A percentile compares a stretch with the other conserved stretches of the same genome.
Conservation (phyloP, 2,888 invertebrate genomes). For the Ferrisia virgata region DNA sequence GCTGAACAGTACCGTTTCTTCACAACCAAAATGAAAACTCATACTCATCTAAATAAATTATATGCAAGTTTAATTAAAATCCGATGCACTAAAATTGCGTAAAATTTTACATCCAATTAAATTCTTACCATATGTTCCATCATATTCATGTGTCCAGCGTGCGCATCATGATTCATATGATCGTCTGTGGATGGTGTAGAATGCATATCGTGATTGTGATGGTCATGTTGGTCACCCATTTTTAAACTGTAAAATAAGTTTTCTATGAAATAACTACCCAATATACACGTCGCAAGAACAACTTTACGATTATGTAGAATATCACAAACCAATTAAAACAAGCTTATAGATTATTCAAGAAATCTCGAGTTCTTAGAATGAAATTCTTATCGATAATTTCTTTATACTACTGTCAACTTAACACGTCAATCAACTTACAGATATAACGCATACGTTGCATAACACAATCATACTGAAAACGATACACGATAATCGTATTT, state of each 20-base stretch:
- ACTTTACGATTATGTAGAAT: not conserved
- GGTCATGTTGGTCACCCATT: not conserved
- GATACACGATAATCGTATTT: not conserved
- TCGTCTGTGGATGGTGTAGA: not conserved
- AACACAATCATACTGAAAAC: not conserved
- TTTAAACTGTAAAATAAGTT: not conserved
- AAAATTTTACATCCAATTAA: not conserved
- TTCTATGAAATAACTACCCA: not conserved
- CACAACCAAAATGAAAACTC: slow-evolving; percentile 75
- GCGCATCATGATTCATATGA: not conserved
- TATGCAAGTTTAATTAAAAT: not conserved
- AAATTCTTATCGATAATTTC: not conserved
- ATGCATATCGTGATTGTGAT: not conserved
- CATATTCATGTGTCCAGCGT: not conserved
- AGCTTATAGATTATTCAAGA: not conserved
- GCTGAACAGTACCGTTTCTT: slow-evolving; percentile 75
- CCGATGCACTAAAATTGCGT: not conserved
- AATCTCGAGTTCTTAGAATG: not conserved
- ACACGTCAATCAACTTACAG: not conserved
- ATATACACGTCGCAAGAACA: not conserved
- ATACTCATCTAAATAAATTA: slow-evolving; percentile 53
- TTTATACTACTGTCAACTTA: not conserved
- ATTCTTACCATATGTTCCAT: not conserved
- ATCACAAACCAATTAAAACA: not conserved
- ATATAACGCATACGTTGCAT: not conserved